These are phyloP conservation scores for Serranus cabrilla DNA, from an alignment of 2,797 vertebrate genomes.

Conservation along the genomic window DNA sequence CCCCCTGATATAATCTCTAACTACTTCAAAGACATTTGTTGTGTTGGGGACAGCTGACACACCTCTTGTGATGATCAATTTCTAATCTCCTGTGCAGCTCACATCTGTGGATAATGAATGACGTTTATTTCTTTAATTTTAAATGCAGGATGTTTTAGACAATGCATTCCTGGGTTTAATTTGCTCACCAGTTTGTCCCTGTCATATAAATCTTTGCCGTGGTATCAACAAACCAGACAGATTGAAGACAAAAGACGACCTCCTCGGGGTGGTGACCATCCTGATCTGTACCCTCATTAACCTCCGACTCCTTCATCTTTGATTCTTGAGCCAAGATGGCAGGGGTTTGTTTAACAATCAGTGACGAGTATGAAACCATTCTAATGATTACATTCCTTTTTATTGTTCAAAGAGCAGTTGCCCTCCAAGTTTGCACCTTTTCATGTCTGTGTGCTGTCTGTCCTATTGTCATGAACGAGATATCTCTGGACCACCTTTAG, in stretches of 20 bases:
- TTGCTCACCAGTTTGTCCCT: conserved; percentile 12
- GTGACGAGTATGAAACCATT: conserved; percentile 13
- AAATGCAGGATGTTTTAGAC: conserved; percentile 61
- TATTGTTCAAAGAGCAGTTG: neutral
- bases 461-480: too few relatives aligned
- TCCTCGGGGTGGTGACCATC: conserved; percentile 62
- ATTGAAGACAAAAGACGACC: conserved; percentile 14
- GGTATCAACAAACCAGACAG: conserved; percentile 26
- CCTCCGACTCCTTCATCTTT: conserved; percentile 15
- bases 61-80: conserved; percentile 13
- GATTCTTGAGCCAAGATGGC: conserved; percentile 10
- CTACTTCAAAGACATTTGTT: neutral
- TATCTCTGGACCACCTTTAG: too few relatives aligned
- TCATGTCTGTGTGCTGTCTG: neutral
- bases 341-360: conserved; percentile 19
- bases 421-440: neutral
- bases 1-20: neutral
- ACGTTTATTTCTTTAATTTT: neutral
- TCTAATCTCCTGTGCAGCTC: conserved; percentile 24
- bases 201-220: conserved; percentile 30
- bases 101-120: conserved; percentile 21
- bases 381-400: conserved; percentile 6
- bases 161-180: conserved; percentile 52
- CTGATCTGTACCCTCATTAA: conserved; percentile 47
- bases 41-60: conserved; percentile 24